These are phyloP conservation scores for Tarsius wallacei DNA, from an alignment of 2,797 vertebrate genomes.

Conservation along the genomic window DNA sequence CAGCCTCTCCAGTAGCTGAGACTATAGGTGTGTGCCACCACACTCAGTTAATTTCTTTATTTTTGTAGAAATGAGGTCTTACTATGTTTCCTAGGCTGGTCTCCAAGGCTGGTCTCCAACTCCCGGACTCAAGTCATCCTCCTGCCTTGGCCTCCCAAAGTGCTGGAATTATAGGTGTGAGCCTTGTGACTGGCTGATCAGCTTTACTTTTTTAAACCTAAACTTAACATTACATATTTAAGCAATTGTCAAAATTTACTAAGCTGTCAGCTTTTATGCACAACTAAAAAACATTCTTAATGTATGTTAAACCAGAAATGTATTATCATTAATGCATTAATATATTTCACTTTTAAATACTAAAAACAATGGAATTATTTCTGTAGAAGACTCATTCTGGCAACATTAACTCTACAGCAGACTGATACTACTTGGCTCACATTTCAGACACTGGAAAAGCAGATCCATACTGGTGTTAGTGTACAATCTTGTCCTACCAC, in stretches of 20 bases:
- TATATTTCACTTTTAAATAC: neutral
- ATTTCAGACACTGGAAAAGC: neutral
- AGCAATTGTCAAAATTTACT: neutral
- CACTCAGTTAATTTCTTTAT: too few relatives aligned
- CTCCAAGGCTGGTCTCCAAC: too few relatives aligned
- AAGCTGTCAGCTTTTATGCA: neutral
- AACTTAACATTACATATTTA: neutral
- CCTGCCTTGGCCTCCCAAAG: too few relatives aligned
- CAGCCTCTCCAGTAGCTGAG: too few relatives aligned
- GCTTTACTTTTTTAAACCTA: neutral
- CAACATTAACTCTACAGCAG: neutral
- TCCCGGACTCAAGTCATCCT: too few relatives aligned
- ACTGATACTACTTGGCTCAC: neutral
- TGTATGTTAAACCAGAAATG: neutral
- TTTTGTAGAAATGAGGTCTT: too few relatives aligned
- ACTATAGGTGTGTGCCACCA: too few relatives aligned
- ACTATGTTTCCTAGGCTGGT: too few relatives aligned
- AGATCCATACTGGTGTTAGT: neutral
- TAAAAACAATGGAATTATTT: neutral
- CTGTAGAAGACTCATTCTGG: neutral
- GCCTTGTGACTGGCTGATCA: neutral
- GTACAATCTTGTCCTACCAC: neutral
- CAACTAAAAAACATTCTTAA: neutral
- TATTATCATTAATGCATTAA: neutral
- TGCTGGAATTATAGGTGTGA: too few relatives aligned